Conservation (phyloP, 92 coral and sea anemone species). For the Virgularia gustaviana region DNA sequence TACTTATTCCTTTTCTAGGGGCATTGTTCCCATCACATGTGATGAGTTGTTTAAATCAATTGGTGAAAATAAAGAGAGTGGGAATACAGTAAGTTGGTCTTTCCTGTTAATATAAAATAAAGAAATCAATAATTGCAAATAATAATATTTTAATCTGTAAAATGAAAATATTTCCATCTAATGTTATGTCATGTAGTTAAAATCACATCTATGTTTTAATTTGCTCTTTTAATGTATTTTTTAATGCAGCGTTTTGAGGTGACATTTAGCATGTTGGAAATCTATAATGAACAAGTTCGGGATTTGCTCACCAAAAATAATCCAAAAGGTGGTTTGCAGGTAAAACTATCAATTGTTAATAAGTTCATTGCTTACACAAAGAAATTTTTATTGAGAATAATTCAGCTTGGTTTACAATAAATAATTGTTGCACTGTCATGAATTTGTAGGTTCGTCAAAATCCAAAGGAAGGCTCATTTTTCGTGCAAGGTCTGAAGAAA, state of each 20-base stretch:
- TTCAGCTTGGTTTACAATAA: background rate
- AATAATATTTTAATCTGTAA: background rate
- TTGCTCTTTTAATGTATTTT: background rate
- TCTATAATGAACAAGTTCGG: constrained; percentile 98
- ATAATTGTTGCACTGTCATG: background rate
- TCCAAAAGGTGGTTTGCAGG: constrained; percentile 97
- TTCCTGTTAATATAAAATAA: no score
- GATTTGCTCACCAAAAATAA: constrained; percentile 86
- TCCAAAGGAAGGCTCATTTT: constrained; percentile 93
- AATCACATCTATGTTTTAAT: background rate
- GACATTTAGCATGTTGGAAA: constrained; percentile 96
- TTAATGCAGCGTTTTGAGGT: constrained; percentile 82
- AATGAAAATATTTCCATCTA: background rate
- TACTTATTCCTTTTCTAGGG: constrained; percentile 56
- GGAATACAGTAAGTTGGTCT: constrained; percentile 59
- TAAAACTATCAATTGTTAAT: constrained; percentile 1
- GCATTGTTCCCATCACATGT: constrained; percentile 98
- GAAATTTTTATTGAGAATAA: background rate
- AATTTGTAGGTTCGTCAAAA: constrained; percentile 83
- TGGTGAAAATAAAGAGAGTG: constrained; percentile 49
- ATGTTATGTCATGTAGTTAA: background rate
- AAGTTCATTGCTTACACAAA: background rate
- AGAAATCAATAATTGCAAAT: background rate
- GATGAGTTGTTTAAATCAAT: constrained; percentile 87
- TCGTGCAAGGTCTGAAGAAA: constrained; percentile 84